Conservation (phyloP, 2,888 invertebrate genomes). For the Suillia variegata region DNA sequence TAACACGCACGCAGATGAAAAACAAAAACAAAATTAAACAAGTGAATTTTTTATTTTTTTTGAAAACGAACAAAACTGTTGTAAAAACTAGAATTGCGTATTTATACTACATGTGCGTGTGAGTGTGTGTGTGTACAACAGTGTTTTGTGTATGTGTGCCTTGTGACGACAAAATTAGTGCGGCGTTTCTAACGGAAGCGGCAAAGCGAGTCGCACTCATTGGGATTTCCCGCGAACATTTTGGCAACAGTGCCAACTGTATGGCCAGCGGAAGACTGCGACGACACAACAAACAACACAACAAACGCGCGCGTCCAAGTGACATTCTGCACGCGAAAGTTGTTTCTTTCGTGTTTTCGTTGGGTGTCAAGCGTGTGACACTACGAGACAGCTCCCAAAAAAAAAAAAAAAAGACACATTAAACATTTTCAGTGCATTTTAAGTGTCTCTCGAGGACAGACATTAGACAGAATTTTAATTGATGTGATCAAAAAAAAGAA, state of each 20-base stretch:
- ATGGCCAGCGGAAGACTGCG: background rate
- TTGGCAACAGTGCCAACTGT: constrained; percentile 43
- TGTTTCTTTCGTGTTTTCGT: constrained; percentile 7
- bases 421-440: too few species aligned
- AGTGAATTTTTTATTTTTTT: constrained; percentile 6
- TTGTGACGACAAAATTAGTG: constrained; percentile 19
- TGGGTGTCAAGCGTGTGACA: constrained; percentile 3
- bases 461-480: background rate
- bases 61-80: constrained; percentile 19
- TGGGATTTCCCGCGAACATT: constrained; percentile 58
- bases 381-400: background rate
- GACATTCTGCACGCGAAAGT: constrained; percentile 17
- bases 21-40: constrained; percentile 22
- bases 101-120: too few species aligned
- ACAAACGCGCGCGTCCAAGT: constrained; percentile 18
- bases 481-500: background rate
- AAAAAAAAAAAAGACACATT: too few species aligned
- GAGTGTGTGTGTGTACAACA: background rate
- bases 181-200: background rate
- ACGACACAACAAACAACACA: constrained; percentile 11
- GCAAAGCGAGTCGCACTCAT: constrained; percentile 30
- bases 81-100: background rate
- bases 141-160: constrained; percentile 11
- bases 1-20: constrained; percentile 23
- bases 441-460: too few species aligned